Evolutionary conservation across 2,797 vertebrate genomes (phyloP).

Genomic region (Myotis pilosus): DNA sequence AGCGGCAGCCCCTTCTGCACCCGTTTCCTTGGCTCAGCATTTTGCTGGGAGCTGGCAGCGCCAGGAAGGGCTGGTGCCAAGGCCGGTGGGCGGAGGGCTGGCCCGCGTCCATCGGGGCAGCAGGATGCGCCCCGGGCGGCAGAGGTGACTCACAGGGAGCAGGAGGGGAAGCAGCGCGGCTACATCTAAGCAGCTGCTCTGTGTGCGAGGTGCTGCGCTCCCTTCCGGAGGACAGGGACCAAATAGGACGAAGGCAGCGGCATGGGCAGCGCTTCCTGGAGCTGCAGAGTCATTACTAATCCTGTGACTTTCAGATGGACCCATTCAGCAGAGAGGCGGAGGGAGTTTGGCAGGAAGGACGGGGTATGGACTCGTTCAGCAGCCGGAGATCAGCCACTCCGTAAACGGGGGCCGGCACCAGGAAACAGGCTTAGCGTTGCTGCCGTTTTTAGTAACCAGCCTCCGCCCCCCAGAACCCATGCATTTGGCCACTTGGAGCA

Average conservation of each 20-base stretch:
- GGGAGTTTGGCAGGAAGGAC: conserved; percentile 48
- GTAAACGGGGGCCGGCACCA: not conserved
- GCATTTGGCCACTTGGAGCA: not conserved
- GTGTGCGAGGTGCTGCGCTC: not conserved
- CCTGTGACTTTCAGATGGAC: conserved; percentile 35
- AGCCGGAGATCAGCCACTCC: not conserved
- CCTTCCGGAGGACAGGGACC: conserved; percentile 30
- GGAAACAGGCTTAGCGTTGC: rapidly evolving
- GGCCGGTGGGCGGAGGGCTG: not conserved
- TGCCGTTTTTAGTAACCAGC: not conserved
- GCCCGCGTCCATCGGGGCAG: not conserved
- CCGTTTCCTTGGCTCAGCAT: not conserved
- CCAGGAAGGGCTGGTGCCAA: not conserved
- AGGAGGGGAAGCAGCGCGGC: not conserved
- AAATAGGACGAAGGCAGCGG: conserved; percentile 14
- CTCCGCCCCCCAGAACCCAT: not conserved
- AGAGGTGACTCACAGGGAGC: conserved; percentile 37
- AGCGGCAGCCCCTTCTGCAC: not conserved
- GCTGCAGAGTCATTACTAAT: conserved; percentile 30
- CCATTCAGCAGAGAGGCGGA: not conserved
- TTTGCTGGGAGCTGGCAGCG: not conserved
- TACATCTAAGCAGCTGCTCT: conserved; percentile 32
- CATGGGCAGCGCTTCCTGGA: not conserved
- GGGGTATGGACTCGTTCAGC: not conserved
- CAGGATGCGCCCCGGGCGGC: conserved; percentile 14